Conservation (phyloP, 2,888 invertebrate species). For the Andricus curvator region DNA sequence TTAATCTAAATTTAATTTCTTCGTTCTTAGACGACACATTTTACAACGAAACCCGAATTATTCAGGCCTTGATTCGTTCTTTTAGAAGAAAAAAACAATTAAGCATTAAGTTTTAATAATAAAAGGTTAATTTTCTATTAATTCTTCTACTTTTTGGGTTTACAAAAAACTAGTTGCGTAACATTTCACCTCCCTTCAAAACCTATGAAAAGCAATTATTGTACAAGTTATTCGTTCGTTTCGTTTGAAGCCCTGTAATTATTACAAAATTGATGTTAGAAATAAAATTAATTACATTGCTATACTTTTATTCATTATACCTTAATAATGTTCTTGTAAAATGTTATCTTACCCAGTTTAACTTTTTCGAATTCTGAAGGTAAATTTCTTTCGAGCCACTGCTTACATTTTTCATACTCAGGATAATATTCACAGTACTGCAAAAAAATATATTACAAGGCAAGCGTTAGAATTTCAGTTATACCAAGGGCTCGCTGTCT, state of each 20-base stretch:
- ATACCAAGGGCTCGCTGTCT: no score
- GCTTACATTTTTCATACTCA: slow-evolving; percentile 97
- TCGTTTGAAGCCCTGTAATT: no score
- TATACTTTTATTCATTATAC: not conserved
- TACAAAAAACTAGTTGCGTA: no score
- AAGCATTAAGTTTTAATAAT: not conserved
- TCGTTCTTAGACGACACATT: no score
- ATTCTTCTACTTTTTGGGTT: no score
- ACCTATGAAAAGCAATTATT: no score
- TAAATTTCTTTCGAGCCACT: slow-evolving; percentile 96
- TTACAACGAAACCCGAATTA: no score
- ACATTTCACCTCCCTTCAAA: no score
- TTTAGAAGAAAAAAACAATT: not conserved
- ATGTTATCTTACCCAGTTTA: slow-evolving; percentile 82
- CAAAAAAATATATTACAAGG: slow-evolving; percentile 56
- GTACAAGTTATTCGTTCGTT: no score
- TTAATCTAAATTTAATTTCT: no score
- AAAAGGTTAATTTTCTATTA: no score
- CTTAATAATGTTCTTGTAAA: not conserved
- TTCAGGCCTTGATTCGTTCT: not conserved
- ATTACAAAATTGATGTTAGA: no score
- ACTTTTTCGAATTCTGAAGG: slow-evolving; percentile 96
- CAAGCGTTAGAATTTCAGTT: slow-evolving; percentile 19
- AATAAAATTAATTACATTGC: not conserved
- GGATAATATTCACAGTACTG: slow-evolving; percentile 99